These are phyloP conservation scores for Ectemnius cavifrons DNA, from an alignment of 2,888 invertebrate species.

Conservation along the genomic window DNA sequence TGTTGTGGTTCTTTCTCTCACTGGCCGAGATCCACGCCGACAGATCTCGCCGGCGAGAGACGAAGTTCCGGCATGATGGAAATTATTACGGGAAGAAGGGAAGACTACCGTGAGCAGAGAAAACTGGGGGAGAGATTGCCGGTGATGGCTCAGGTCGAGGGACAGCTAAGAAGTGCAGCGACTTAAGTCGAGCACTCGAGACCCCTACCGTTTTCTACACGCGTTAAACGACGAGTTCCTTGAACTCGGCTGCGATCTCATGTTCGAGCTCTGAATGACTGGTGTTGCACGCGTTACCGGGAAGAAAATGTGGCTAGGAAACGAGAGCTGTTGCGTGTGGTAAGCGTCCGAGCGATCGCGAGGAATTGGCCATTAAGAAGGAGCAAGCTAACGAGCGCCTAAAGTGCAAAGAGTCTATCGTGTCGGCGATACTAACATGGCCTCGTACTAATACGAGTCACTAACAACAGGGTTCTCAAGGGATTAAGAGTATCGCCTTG, in stretches of 20 bases:
- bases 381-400: no score
- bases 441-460: slow-evolving; percentile 30
- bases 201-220: neutral
- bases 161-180: neutral
- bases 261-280: no score
- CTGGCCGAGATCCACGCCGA: slow-evolving; percentile 22
- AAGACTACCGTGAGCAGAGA: neutral
- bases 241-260: neutral
- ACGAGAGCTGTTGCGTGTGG: no score
- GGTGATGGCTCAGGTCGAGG: neutral
- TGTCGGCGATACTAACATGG: neutral
- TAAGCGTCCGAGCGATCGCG: no score
- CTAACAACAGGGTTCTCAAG: slow-evolving; percentile 10
- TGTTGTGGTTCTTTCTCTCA: neutral
- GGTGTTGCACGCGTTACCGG: no score
- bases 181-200: neutral
- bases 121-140: neutral
- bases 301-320: no score
- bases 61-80: slow-evolving; percentile 35
- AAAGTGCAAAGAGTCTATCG: neutral
- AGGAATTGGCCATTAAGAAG: no score
- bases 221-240: neutral
- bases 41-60: slow-evolving; percentile 24
- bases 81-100: slow-evolving; percentile 25
- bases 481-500: no score